Base-by-base conservation (phyloP, 2,888 invertebrate species). In the Corbicula japonica region DNA sequence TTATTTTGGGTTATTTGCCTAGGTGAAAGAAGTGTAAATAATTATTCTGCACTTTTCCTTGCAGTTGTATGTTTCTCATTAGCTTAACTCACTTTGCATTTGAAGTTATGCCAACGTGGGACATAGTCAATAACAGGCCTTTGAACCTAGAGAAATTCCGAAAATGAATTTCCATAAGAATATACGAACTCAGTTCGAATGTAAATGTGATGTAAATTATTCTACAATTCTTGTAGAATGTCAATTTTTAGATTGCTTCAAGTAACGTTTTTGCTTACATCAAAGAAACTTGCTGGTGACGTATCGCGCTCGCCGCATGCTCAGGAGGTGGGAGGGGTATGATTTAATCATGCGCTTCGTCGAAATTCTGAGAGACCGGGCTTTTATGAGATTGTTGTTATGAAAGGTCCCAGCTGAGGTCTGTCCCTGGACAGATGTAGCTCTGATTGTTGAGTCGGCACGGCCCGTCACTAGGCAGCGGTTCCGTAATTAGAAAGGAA, bases 321-420 rank as follows among this genome's bases (percentile, higher is more conserved):
- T 58, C 54, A 34, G 62, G 60, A 35, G 60, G 74, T 78, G 74
- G 78, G 70, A 80, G 74, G 74, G 76, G 80, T 73, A 61, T 80
- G 74, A 80, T 80, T 66, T 44, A 44, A 80, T 80, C 62, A 80
- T 73, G 52, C 73, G 80, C 70, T 46, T 76, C 70, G 70, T 63
- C 73, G 74, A 41, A 41, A 46, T 35, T 54, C 28, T 41, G 72
- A 72, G 62, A 62, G 72, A 72, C 32, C 46, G 21, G 30, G 32
- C 61, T 60, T 74, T 74, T 74, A 60, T 60, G 68, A 61, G 41
- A 74, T 68, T 74, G 66, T 12, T 50, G 68, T 41, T 50, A 61
- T 74, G 68, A 74, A 60, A 60, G 23, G 48, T 15, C 48, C 66
- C 74, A 74, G 74, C 74, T 74, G 74, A 74, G 68, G 50, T 21